phyloP scores from a whole-genome alignment of 2,797 vertebrate genomes.

The Cirrhinus mrigala region DNA sequence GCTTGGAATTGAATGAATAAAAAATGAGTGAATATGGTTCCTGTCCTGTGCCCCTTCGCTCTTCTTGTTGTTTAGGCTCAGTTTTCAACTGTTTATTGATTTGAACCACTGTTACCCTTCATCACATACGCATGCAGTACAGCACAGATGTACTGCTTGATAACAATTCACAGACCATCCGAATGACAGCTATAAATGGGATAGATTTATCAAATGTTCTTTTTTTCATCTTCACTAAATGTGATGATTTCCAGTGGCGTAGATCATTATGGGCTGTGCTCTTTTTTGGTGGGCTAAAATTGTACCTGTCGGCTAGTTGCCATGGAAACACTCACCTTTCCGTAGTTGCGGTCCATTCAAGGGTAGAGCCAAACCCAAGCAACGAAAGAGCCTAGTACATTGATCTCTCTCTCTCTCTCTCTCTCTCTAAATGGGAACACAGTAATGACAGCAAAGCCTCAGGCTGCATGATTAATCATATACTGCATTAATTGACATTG shows the following conservation, averaged over 20 bases:
- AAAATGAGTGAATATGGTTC: neutral
- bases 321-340: constrained; percentile 58
- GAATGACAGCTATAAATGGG: neutral
- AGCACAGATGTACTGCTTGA: constrained; percentile 1
- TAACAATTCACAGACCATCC: neutral
- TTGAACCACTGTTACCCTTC: constrained; percentile 16
- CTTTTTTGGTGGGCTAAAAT: constrained; percentile 51
- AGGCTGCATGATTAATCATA: constrained; percentile 34
- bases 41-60: constrained; percentile 5
- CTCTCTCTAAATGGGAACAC: constrained; percentile 18
- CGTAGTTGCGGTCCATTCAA: constrained; percentile 47
- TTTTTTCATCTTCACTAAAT: constrained; percentile 25
- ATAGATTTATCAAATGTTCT: constrained; percentile 11
- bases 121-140: neutral
- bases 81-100: constrained; percentile 27
- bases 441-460: constrained; percentile 37
- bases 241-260: neutral
- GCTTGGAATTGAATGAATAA: neutral
- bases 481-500: constrained; percentile 37
- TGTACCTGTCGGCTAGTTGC: constrained; percentile 60
- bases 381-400: constrained; percentile 19
- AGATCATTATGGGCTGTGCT: constrained; percentile 39
- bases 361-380: constrained; percentile 35
- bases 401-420: neutral
- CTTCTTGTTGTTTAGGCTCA: constrained; percentile 49